A percentile compares a stretch with the other conserved stretches of the same genome.
Evolutionary conservation across 2,113 vertebrate genomes (phyloP).

Genomic region (Xiphophorus hellerii): DNA sequence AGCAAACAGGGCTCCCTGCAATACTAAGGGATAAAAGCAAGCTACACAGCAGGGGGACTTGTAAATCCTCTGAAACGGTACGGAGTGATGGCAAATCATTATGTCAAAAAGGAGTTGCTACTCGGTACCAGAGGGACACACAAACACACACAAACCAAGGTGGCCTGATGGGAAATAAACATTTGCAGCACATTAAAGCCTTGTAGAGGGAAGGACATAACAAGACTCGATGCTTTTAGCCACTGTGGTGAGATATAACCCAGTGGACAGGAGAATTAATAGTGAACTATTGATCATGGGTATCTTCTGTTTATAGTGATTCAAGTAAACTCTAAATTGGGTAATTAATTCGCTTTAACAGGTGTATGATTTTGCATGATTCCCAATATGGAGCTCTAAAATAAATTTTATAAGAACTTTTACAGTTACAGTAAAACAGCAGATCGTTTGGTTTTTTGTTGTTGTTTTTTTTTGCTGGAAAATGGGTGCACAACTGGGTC

Average conservation of each 20-base stretch:
- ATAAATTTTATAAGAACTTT: background rate
- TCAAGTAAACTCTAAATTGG: constrained; percentile 17
- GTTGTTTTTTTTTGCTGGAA: constrained; percentile 13
- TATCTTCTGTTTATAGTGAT: constrained; percentile 14
- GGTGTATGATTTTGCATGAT: background rate
- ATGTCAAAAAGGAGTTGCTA: constrained; percentile 58
- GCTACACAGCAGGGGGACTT: constrained; percentile 31
- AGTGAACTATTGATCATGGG: constrained; percentile 44
- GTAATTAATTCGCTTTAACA: background rate
- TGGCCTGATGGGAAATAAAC: constrained; percentile 37
- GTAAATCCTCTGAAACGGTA: constrained; percentile 57
- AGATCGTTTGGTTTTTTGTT: constrained; percentile 10
- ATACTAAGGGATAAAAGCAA: constrained; percentile 32
- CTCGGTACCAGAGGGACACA: constrained; percentile 30
- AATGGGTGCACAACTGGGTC: constrained; percentile 72
- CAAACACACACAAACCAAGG: constrained; percentile 7
- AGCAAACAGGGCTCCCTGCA: constrained; percentile 25
- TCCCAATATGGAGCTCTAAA: background rate
- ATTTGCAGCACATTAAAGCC: constrained; percentile 57
- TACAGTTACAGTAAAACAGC: background rate
- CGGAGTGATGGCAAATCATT: constrained; percentile 61
- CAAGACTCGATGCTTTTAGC: constrained; percentile 39
- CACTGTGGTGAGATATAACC: constrained; percentile 20
- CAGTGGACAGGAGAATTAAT: constrained; percentile 62
- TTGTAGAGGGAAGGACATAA: constrained; percentile 24